phyloP scores from a whole-genome alignment of 2,113 vertebrate species.

The Phalacrocorax pelagicus region DNA sequence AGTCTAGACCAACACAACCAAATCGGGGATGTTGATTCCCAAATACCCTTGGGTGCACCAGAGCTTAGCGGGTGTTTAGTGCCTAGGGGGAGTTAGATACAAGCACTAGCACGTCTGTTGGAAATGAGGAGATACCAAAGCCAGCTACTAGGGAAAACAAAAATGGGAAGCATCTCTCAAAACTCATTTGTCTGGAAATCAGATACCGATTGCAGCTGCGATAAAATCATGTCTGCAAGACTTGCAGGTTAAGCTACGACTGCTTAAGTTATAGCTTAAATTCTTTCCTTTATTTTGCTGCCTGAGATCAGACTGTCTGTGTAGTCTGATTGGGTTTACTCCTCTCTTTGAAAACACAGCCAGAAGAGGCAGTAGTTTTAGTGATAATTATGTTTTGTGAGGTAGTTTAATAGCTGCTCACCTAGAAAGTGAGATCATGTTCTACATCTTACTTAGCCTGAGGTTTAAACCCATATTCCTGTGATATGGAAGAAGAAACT shows the following conservation, averaged over 20 bases:
- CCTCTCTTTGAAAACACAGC: background rate
- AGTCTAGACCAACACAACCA: background rate
- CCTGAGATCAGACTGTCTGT: background rate
- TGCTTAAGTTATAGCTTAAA: background rate
- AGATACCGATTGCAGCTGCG: background rate
- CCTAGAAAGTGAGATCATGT: background rate
- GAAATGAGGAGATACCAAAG: background rate
- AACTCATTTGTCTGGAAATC: background rate
- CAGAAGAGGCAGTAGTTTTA: background rate
- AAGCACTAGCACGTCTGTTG: fast-evolving
- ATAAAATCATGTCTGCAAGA: background rate
- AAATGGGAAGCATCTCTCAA: background rate
- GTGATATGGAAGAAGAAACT: background rate
- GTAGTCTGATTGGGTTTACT: background rate
- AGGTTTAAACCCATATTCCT: background rate
- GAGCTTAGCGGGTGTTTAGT: fast-evolving
- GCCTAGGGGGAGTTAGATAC: background rate
- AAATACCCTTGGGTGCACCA: background rate
- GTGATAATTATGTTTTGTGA: background rate
- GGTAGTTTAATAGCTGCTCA: background rate
- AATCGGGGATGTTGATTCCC: background rate
- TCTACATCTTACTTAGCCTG: background rate
- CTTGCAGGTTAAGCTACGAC: background rate
- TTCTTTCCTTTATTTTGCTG: background rate
- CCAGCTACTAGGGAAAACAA: background rate